These are phyloP conservation scores for Hermodice carunculata DNA, from an alignment of 2,888 invertebrate genomes.

Conservation along the genomic window DNA sequence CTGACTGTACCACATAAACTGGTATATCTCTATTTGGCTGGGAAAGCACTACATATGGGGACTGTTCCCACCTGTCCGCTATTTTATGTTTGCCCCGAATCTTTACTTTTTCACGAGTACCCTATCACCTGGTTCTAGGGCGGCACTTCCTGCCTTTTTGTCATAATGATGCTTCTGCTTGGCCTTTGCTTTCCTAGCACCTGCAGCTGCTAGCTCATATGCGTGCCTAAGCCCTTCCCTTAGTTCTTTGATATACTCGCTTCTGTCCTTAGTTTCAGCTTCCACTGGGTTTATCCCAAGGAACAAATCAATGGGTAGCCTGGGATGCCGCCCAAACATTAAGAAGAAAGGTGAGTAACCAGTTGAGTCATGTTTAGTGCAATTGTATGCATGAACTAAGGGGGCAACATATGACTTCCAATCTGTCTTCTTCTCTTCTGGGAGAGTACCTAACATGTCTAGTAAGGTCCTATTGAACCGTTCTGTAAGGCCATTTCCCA, in stretches of 20 bases:
- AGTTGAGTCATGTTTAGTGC: constrained; percentile 27
- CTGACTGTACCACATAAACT: too few relatives aligned
- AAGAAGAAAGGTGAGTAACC: constrained; percentile 19
- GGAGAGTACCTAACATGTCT: constrained; percentile 31
- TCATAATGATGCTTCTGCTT: constrained; percentile 24
- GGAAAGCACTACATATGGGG: not conserved
- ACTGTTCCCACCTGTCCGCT: constrained; percentile 26
- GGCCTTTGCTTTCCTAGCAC: not conserved
- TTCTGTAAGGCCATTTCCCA: constrained; percentile 43
- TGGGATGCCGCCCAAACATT: constrained; percentile 31
- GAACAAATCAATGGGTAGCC: constrained; percentile 15
- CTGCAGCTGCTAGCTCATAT: not conserved
- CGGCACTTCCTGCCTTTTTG: constrained; percentile 17
- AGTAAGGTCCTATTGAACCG: constrained; percentile 31
- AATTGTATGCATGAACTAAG: constrained; percentile 31
- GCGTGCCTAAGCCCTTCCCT: constrained; percentile 17
- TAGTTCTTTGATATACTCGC: constrained; percentile 10
- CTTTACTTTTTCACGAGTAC: constrained; percentile 21
- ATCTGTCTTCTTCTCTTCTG: constrained; percentile 22
- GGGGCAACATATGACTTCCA: constrained; percentile 24
- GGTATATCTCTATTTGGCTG: too few relatives aligned
- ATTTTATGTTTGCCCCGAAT: constrained; percentile 30
- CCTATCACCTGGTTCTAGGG: constrained; percentile 18
- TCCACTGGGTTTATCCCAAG: not conserved
- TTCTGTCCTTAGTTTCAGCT: not conserved